Evolutionary conservation across 2,113 vertebrate species (phyloP).

Genomic region (Triplophysa dalaica): DNA sequence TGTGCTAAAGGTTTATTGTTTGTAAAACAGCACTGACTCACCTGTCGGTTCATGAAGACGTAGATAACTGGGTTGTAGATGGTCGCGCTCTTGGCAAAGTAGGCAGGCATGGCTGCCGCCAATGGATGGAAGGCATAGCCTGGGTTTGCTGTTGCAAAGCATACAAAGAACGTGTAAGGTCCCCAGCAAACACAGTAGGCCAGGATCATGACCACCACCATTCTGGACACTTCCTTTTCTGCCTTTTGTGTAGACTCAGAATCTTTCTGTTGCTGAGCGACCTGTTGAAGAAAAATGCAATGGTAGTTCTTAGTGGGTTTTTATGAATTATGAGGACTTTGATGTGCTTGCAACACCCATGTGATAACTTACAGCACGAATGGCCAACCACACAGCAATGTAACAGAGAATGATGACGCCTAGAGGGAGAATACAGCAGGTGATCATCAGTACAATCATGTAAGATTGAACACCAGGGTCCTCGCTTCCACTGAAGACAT

Average conservation of each 20-base stretch:
- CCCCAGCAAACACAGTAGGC: constrained; percentile 84
- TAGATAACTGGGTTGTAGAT: constrained; percentile 91
- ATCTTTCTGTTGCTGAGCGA: constrained; percentile 87
- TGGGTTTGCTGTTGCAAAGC: constrained; percentile 82
- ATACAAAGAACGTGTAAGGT: constrained; percentile 82
- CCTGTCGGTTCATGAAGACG: constrained; percentile 91
- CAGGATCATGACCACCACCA: constrained; percentile 84
- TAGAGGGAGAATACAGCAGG: constrained; percentile 81
- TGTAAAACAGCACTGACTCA: constrained; percentile 54
- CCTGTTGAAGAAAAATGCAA: constrained; percentile 65
- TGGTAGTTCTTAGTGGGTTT: not conserved
- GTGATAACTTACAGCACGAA: constrained; percentile 75
- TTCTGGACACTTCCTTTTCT: constrained; percentile 85
- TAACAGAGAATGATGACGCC: constrained; percentile 82
- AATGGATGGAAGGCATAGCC: constrained; percentile 86
- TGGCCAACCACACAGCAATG: constrained; percentile 82
- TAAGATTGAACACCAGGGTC: constrained; percentile 83
- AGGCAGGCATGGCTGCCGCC: constrained; percentile 81
- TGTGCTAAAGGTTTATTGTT: not conserved
- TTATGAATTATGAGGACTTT: not conserved
- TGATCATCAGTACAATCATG: constrained; percentile 83
- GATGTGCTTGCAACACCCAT: not conserved
- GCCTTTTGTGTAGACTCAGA: constrained; percentile 91
- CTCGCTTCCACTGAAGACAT: constrained; percentile 84
- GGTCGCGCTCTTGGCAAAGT: constrained; percentile 89